Conservation (phyloP, 92 coral and sea anemone genomes). For the Bergia sp. region DNA sequence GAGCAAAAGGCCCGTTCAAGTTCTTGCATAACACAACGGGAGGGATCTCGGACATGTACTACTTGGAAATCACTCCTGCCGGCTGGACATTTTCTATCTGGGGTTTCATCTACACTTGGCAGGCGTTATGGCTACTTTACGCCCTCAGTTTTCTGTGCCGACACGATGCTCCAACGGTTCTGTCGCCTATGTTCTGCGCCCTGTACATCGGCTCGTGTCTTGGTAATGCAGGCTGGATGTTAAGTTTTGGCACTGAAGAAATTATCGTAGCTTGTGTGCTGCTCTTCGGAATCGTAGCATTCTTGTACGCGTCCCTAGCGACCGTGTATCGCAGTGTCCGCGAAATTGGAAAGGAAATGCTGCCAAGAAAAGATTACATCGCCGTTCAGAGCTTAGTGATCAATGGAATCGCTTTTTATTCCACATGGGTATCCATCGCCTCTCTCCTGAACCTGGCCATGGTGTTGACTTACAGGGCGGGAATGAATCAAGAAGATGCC, state of each 20-base stretch:
- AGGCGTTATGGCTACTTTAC: conserved; percentile 74
- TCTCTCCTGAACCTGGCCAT: conserved; percentile 71
- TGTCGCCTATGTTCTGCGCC: conserved; percentile 74
- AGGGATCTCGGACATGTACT: conserved; percentile 58
- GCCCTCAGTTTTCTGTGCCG: conserved; percentile 75
- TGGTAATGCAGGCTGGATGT: conserved; percentile 73
- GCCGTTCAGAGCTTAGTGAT: conserved; percentile 73
- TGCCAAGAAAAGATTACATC: conserved; percentile 70
- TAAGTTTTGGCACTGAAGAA: conserved; percentile 65
- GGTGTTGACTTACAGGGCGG: conserved; percentile 65
- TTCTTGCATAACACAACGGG: conserved; percentile 57
- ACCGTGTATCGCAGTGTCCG: conserved; percentile 64
- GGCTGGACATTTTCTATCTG: conserved; percentile 83
- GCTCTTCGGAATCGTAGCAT: conserved; percentile 56
- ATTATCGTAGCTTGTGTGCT: conserved; percentile 67
- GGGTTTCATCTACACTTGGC: conserved; percentile 84
- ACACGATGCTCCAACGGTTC: conserved; percentile 64
- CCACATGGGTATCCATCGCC: conserved; percentile 80
- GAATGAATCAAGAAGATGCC: conserved; percentile 50
- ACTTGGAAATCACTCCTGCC: conserved; percentile 75
- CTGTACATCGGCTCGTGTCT: conserved; percentile 66
- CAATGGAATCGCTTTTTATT: conserved; percentile 80
- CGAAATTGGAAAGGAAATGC: conserved; percentile 50
- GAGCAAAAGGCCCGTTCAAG: conserved; percentile 23
- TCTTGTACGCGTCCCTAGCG: conserved; percentile 63